Evolutionary conservation across 2,113 vertebrate genomes (phyloP), one percentile per base, ranked within the genome.

Genomic region (Aptenodytes forsteri): DNA sequence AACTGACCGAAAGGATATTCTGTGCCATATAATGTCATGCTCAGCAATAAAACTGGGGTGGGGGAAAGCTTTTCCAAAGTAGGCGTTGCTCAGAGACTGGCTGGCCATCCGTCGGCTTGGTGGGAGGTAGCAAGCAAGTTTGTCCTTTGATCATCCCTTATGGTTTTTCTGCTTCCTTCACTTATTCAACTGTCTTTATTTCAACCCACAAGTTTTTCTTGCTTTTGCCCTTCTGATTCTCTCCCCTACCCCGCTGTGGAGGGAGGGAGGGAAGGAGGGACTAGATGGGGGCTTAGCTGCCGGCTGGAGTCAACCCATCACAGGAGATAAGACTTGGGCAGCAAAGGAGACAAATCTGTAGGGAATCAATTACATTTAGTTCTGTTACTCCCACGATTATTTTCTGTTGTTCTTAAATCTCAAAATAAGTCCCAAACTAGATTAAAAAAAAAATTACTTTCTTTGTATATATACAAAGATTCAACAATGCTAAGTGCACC

Each of bases 251-350:
- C 20, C 0, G 0, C 32, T 82, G 52, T 30, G 55, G 54, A 25
- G 11, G 25, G n/a, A 42, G 14, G 17, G n/a, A 81, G 11, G 29
- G 46, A 32, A 13, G 66, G 46, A 32, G 16, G 66, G 34, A 42
- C 40, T 38, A 76, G 7, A 66, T 13, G 12, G 18, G 27, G 11
- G 9, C n/a, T 56, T 19, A 56, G 36, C 13, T 66, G 40, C 18
- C 0, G 0, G 19, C 42, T 23, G 4, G 14, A 13, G 10, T 49
- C 49, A 89, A 9, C 17, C 36, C 30, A 42, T 29, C 42, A 77
- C 38, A 72, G 44, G 23, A 78, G 26, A 32, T 11, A 77, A 72
- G 44, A 56, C 11, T 25, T 38, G 58, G 54, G n/a, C 16, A 44
- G 23, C 15, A 84, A 85, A 90, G 42, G 16, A 95, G 44, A 69